Evolutionary conservation across 2,888 invertebrate genomes (phyloP).

Genomic region (Synanthedon tipuliformis): DNA sequence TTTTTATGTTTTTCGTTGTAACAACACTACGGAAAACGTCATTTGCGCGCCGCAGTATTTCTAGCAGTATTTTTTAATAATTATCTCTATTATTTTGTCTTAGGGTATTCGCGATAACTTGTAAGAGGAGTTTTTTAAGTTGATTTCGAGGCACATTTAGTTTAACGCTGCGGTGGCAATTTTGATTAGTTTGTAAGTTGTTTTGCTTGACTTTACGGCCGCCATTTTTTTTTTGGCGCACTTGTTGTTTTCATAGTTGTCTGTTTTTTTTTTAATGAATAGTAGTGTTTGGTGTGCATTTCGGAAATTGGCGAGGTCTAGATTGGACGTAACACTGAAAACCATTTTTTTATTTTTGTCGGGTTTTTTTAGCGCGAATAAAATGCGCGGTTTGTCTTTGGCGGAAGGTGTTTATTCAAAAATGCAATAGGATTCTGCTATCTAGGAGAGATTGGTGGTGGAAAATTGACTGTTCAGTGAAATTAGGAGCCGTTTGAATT

Average conservation of each 20-base stretch:
- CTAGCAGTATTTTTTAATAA: constrained; percentile 1
- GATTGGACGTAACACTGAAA: no score
- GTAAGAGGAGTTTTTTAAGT: constrained; percentile 40
- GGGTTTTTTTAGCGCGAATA: no score
- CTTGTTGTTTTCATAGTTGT: constrained; percentile 35
- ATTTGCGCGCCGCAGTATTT: constrained; percentile 11
- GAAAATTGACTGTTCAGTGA: no score
- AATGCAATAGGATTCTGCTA: no score
- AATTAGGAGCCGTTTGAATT: no score
- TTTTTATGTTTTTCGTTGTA: constrained; percentile 13
- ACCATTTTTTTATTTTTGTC: constrained; percentile 17
- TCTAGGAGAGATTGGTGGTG: no score
- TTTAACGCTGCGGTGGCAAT: constrained; percentile 32
- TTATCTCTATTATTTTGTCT: constrained; percentile 9
- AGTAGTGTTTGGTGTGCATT: constrained; percentile 14
- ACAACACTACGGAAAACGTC: not conserved
- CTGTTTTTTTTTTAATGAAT: constrained; percentile 24
- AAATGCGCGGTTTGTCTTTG: no score
- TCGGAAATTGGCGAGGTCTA: no score
- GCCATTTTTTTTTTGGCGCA: constrained; percentile 14
- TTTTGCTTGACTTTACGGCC: constrained; percentile 39
- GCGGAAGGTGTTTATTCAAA: no score
- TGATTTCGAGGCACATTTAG: constrained; percentile 39
- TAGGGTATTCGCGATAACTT: constrained; percentile 18
- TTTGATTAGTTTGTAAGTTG: constrained; percentile 51